A percentile compares a stretch with the other conserved stretches of the same genome.
Conservation (phyloP, 2,113 vertebrate species). For the Steatornis caripensis region DNA sequence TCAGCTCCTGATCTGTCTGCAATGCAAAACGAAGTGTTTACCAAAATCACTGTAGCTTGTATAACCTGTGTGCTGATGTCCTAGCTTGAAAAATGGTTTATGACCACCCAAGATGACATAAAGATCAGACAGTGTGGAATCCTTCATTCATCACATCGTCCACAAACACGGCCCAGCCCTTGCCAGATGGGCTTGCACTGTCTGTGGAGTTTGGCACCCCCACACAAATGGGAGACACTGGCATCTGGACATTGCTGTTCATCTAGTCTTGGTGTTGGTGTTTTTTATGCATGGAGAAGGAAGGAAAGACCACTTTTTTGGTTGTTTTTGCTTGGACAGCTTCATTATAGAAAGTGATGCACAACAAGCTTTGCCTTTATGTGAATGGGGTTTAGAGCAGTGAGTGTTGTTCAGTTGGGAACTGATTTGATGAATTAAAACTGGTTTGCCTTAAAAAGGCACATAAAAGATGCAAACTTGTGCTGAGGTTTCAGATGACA, state of each 20-base stretch:
- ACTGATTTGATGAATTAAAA: neutral
- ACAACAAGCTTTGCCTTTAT: neutral
- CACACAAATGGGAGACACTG: accelerated
- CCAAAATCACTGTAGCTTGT: neutral
- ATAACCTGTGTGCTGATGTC: neutral
- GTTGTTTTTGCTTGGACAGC: neutral
- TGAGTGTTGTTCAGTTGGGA: neutral
- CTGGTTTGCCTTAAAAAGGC: neutral
- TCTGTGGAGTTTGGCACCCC: neutral
- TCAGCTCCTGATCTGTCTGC: neutral
- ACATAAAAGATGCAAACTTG: neutral
- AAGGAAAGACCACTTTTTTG: neutral
- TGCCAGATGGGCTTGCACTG: neutral
- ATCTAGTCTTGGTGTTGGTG: neutral
- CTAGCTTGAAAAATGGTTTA: neutral
- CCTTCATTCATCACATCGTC: neutral
- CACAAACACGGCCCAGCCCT: neutral
- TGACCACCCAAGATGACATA: neutral
- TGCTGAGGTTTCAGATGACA: neutral
- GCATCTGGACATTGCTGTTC: neutral
- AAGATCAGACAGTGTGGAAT: neutral
- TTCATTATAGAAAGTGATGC: neutral
- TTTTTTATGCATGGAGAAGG: neutral
- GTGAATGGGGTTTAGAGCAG: neutral
- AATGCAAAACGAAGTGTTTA: neutral